Evolutionary conservation across 1,140 invertebrate species (phyloP).

Genomic region (Stegodyphus dumicola): DNA sequence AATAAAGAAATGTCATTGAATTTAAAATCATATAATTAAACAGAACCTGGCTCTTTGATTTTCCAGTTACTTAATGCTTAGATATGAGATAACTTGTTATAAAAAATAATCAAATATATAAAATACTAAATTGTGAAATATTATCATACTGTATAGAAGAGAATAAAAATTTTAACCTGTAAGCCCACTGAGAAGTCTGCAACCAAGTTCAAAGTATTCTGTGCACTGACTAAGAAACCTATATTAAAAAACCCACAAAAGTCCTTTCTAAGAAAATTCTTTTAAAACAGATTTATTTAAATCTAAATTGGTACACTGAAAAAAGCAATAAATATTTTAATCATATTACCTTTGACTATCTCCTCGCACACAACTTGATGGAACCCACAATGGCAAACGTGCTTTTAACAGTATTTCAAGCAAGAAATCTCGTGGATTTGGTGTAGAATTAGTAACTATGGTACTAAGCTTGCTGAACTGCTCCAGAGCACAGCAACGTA

Average conservation of each 20-base stretch:
- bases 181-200: slow-evolving; percentile 69
- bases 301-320: too few relatives aligned
- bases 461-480: slow-evolving; percentile 70
- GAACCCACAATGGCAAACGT: slow-evolving; percentile 73
- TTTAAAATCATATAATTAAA: too few relatives aligned
- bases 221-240: slow-evolving; percentile 70
- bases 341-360: slow-evolving; percentile 69
- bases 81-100: too few relatives aligned
- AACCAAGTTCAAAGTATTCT: slow-evolving; percentile 72
- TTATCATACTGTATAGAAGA: too few relatives aligned
- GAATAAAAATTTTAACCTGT: slow-evolving; percentile 64
- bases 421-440: slow-evolving; percentile 68
- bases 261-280: not conserved
- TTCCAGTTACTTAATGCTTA: too few relatives aligned
- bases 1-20: too few relatives aligned
- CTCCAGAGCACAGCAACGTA: slow-evolving; percentile 69
- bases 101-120: too few relatives aligned
- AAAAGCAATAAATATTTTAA: too few relatives aligned
- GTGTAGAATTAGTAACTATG: slow-evolving; percentile 55
- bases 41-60: too few relatives aligned
- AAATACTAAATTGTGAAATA: too few relatives aligned
- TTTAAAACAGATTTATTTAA: not conserved
- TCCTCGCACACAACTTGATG: slow-evolving; percentile 69
- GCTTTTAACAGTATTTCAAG: slow-evolving; percentile 70
- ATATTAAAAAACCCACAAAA: slow-evolving; percentile 61